These are phyloP conservation scores for Vanessa atalanta DNA, from an alignment of 1,140 invertebrate species.

Conservation along the genomic window DNA sequence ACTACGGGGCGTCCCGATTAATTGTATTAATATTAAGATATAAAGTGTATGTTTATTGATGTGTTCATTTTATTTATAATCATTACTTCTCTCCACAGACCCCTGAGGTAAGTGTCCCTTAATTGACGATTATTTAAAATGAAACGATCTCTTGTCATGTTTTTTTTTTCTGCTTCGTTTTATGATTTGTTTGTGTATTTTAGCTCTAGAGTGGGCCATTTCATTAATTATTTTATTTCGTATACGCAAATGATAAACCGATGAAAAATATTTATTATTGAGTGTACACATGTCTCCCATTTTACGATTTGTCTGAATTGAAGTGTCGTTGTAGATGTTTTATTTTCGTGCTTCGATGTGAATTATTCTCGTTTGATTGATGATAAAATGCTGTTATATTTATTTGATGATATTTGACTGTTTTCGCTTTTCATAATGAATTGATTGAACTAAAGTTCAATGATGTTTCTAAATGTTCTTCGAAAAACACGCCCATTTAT, in stretches of 20 bases:
- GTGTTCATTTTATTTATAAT: slow-evolving; percentile 80
- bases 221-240: slow-evolving; percentile 5
- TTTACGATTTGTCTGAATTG: slow-evolving; percentile 10
- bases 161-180: slow-evolving; percentile 4
- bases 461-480: neutral
- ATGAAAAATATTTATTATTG: slow-evolving; percentile 1
- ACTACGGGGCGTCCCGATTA: slow-evolving; percentile 49
- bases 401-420: slow-evolving; percentile 3
- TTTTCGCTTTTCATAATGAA: neutral
- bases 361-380: neutral
- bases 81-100: slow-evolving; percentile 76
- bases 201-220: slow-evolving; percentile 27
- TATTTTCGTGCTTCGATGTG: neutral
- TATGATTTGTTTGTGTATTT: slow-evolving; percentile 24
- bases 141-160: slow-evolving; percentile 4
- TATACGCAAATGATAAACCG: neutral
- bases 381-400: neutral
- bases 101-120: slow-evolving; percentile 75
- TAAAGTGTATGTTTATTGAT: slow-evolving; percentile 80
- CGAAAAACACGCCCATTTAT: neutral
- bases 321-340: neutral
- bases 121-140: slow-evolving; percentile 7
- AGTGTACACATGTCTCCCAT: neutral
- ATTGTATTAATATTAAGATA: slow-evolving; percentile 79
- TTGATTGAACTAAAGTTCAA: neutral